A percentile compares a stretch with the other conserved stretches of the same genome.
Evolutionary conservation across 2,888 invertebrate species (phyloP).

Genomic region (Oxyteleia sp.): DNA sequence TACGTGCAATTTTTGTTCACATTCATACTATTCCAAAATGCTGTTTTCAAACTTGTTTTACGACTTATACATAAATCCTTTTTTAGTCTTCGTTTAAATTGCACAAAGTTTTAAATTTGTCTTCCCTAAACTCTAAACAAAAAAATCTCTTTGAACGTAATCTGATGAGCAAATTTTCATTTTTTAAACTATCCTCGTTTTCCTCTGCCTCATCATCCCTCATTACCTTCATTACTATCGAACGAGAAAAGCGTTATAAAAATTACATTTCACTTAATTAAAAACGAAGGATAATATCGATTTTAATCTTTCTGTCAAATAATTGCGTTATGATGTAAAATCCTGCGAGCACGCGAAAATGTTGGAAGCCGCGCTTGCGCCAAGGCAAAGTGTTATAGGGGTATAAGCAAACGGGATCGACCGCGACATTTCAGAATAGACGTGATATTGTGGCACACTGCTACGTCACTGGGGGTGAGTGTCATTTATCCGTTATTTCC

Average conservation of each 20-base stretch:
- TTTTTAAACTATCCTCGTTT: too few relatives aligned
- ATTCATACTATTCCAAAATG: too few relatives aligned
- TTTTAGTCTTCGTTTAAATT: too few relatives aligned
- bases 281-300: constrained; percentile 13
- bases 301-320: constrained; percentile 10
- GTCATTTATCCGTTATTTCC: neutral
- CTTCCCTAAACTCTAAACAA: too few relatives aligned
- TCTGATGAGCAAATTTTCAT: too few relatives aligned
- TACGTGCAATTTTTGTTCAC: too few relatives aligned
- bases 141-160: too few relatives aligned
- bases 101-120: too few relatives aligned
- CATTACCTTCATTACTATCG: too few relatives aligned
- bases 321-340: constrained; percentile 31
- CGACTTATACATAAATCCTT: too few relatives aligned
- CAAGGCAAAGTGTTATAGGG: constrained; percentile 32
- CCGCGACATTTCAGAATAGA: constrained; percentile 77
- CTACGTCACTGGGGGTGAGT: constrained; percentile 61
- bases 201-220: too few relatives aligned
- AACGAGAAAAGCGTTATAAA: neutral
- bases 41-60: too few relatives aligned
- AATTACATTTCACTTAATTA: constrained; percentile 9
- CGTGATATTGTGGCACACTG: constrained; percentile 75
- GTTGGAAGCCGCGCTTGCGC: constrained; percentile 42
- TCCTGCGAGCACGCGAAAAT: constrained; percentile 30
- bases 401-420: constrained; percentile 81